These are phyloP conservation scores for Luehdorfia chinensis DNA, from an alignment of 1,140 invertebrate species.

Conservation along the genomic window DNA sequence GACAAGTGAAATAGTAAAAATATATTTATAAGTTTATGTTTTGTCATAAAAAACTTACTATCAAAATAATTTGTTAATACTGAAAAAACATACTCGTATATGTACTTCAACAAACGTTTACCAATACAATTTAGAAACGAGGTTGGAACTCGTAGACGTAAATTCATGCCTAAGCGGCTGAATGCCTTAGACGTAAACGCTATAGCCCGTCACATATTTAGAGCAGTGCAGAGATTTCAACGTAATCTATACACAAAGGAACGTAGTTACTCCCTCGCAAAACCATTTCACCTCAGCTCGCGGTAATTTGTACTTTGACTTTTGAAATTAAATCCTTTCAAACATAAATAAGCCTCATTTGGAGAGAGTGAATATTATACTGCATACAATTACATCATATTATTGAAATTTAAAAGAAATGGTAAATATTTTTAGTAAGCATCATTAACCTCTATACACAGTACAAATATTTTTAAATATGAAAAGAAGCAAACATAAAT, in stretches of 20 bases:
- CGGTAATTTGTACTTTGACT: constrained; percentile 44
- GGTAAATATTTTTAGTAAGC: too few species aligned
- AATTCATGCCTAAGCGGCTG: constrained; percentile 42
- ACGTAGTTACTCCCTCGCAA: constrained; percentile 21
- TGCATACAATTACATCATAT: too few species aligned
- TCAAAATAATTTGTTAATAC: too few species aligned
- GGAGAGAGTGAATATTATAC: constrained; percentile 16
- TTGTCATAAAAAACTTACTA: too few species aligned
- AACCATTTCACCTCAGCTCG: constrained; percentile 30
- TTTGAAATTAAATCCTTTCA: constrained; percentile 32
- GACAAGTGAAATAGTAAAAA: too few species aligned
- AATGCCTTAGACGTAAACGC: constrained; percentile 37
- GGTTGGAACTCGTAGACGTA: constrained; percentile 42
- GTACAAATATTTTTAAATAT: too few species aligned
- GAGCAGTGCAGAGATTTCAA: constrained; percentile 25
- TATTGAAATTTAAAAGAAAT: too few species aligned
- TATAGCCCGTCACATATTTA: constrained; percentile 41
- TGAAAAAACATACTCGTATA: too few species aligned
- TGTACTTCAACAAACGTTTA: constrained; percentile 28
- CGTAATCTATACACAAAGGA: constrained; percentile 36
- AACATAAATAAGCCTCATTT: constrained; percentile 24
- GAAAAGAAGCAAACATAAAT: too few species aligned
- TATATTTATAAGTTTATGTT: too few species aligned
- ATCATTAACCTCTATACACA: too few species aligned
- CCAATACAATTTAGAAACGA: constrained; percentile 37